Percentiles rank a stretch among this genome's conserved stretches.
phyloP scores from a whole-genome alignment of 2,888 invertebrate genomes.

The Chaetogeoica ovagalla region DNA sequence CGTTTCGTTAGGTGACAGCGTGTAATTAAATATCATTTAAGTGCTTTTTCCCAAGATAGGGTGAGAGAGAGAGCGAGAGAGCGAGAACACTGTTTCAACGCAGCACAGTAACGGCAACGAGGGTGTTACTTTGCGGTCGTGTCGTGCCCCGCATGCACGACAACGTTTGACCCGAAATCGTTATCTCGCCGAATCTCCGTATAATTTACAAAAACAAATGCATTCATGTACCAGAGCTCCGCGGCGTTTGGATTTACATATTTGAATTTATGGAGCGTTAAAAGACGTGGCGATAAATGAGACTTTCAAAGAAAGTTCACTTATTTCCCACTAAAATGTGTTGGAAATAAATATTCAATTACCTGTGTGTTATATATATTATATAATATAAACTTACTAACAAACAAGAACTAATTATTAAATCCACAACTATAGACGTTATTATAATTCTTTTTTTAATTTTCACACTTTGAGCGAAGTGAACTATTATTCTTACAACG shows the following conservation, averaged over 20 bases:
- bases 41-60: conserved; percentile 15
- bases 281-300: not conserved
- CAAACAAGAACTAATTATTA: no score
- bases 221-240: conserved; percentile 8
- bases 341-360: no score
- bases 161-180: conserved; percentile 43
- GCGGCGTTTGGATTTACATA: conserved; percentile 24
- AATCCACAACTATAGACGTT: no score
- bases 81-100: conserved; percentile 24
- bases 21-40: conserved; percentile 46
- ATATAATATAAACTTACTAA: no score
- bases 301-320: not conserved
- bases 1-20: conserved; percentile 10
- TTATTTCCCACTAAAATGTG: not conserved
- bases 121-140: conserved; percentile 37
- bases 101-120: conserved; percentile 7
- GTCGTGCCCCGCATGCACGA: conserved; percentile 26
- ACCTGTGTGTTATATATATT: no score
- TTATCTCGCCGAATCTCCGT: conserved; percentile 34
- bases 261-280: not conserved
- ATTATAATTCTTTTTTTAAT: no score
- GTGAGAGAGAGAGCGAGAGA: not conserved
- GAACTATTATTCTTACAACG: no score
- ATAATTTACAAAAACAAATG: conserved; percentile 47
- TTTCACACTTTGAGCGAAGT: no score